These are phyloP conservation scores for Rhagologus leucostigma DNA, from an alignment of 2,113 vertebrate species.

Conservation along the genomic window DNA sequence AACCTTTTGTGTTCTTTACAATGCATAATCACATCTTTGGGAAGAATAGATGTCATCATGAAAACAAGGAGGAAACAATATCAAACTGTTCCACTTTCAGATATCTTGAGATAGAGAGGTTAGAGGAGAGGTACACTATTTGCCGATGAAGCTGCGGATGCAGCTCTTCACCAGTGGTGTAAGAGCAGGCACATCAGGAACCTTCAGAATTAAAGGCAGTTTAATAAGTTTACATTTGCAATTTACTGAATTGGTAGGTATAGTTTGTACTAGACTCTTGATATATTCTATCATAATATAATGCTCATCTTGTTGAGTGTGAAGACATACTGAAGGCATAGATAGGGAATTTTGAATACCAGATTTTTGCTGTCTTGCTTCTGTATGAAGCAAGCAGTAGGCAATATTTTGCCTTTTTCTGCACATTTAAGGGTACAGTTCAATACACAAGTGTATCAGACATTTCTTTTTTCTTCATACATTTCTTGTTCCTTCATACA, in stretches of 20 bases:
- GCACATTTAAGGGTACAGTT: neutral
- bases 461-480: neutral
- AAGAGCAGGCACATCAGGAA: neutral
- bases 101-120: neutral
- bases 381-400: neutral
- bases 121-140: neutral
- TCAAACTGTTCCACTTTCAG: neutral
- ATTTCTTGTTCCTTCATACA: neutral
- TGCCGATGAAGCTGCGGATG: neutral
- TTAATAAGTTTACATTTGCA: neutral
- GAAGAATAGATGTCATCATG: neutral
- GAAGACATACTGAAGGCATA: neutral
- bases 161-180: neutral
- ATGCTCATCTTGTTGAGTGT: neutral
- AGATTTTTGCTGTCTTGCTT: neutral
- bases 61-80: neutral
- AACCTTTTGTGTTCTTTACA: neutral
- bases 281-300: neutral
- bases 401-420: neutral
- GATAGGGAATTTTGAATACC: neutral
- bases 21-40: neutral
- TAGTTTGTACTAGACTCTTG: neutral
- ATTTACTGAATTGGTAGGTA: neutral
- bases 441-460: neutral
- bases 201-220: neutral